phyloP scores from a whole-genome alignment of 2,113 vertebrate species.

The Tragulus kanchil region DNA sequence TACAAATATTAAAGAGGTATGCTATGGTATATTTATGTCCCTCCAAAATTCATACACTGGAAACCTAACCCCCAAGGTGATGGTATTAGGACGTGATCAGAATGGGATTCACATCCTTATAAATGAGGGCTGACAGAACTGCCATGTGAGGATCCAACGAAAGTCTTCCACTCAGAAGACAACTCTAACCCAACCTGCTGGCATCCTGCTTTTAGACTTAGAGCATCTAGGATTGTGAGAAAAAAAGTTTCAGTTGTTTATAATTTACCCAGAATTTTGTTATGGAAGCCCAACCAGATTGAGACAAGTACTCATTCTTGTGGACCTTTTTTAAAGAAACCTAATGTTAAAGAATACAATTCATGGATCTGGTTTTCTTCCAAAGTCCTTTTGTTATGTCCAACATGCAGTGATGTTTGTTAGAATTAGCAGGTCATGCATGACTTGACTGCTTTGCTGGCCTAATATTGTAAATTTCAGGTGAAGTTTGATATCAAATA shows the following conservation, averaged over 20 bases:
- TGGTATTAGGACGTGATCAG: neutral
- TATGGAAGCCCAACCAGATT: neutral
- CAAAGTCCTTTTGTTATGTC: neutral
- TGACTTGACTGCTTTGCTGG: neutral
- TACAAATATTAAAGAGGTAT: neutral
- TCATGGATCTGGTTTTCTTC: neutral
- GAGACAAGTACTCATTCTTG: neutral
- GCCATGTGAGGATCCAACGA: neutral
- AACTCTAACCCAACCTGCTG: neutral
- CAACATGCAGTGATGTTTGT: neutral
- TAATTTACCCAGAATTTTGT: neutral
- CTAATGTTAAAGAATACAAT: slow-evolving; percentile 34
- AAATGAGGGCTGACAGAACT: neutral
- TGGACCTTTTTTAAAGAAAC: slow-evolving; percentile 4
- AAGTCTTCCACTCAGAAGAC: neutral
- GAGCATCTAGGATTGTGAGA: neutral
- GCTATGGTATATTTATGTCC: neutral
- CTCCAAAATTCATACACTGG: neutral
- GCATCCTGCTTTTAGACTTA: neutral
- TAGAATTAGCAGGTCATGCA: slow-evolving; percentile 8
- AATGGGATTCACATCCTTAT: neutral
- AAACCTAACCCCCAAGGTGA: neutral
- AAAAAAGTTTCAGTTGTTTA: neutral
- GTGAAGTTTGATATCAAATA: slow-evolving; percentile 51
- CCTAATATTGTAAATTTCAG: neutral